Evolutionary conservation across 2,888 invertebrate genomes (phyloP).

Genomic region (Epicampocera succincta): DNA sequence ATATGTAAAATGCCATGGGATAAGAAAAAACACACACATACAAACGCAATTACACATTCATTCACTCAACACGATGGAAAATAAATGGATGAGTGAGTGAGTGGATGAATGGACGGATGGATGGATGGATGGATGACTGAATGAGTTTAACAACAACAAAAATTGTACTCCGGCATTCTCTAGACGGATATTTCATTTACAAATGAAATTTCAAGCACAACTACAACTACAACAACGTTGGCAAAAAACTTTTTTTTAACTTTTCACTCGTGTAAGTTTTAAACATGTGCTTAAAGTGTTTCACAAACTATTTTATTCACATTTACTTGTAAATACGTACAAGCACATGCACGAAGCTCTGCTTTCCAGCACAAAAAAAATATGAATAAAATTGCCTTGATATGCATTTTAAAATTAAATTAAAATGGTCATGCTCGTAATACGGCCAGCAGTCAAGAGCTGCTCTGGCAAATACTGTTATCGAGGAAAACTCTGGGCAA

Average conservation of each 20-base stretch:
- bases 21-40: conserved; percentile 11
- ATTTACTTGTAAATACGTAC: neutral
- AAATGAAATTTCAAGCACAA: conserved; percentile 45
- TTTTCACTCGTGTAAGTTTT: neutral
- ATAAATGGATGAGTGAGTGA: neutral
- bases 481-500: conserved; percentile 15
- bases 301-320: neutral
- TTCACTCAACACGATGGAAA: conserved; percentile 14
- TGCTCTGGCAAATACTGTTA: conserved; percentile 4
- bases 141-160: neutral
- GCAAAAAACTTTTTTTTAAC: conserved; percentile 6
- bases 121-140: conserved; percentile 1
- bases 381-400: conserved; percentile 7
- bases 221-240: conserved; percentile 1
- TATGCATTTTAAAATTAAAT: conserved; percentile 53
- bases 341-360: too few species aligned
- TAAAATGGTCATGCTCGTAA: conserved; percentile 27
- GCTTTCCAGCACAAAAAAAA: neutral
- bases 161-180: conserved; percentile 4
- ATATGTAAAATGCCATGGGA: conserved; percentile 58
- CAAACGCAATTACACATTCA: neutral
- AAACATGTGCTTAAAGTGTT: neutral
- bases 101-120: conserved; percentile 17
- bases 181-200: conserved; percentile 49
- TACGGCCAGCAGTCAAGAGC: neutral